phyloP scores from a whole-genome alignment of 2,113 vertebrate genomes.

The Engraulis encrasicolus region DNA sequence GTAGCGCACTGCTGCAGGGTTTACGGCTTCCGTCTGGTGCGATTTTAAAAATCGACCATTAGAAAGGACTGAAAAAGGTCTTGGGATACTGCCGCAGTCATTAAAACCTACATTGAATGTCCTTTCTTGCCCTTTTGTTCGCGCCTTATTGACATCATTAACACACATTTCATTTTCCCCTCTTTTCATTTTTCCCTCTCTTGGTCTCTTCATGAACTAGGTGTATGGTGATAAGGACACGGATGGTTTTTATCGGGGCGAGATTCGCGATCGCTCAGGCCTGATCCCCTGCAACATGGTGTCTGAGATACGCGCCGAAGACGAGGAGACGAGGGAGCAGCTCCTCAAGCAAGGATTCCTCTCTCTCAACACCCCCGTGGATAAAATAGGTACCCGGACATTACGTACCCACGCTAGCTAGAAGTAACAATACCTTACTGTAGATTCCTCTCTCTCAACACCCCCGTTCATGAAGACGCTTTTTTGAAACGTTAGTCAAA shows the following conservation, averaged over 20 bases:
- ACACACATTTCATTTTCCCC: too few species aligned
- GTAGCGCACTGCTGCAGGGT: not conserved
- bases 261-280: conserved; percentile 85
- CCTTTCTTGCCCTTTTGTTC: too few species aligned
- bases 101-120: not conserved
- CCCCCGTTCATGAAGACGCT: too few species aligned
- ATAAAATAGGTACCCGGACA: conserved; percentile 80
- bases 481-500: too few species aligned
- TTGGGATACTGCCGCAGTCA: not conserved
- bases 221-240: conserved; percentile 94
- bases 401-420: too few species aligned
- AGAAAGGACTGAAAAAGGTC: not conserved
- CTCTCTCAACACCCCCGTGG: conserved; percentile 90
- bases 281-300: conserved; percentile 98
- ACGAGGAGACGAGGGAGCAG: conserved; percentile 92
- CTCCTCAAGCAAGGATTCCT: conserved; percentile 95
- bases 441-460: too few species aligned
- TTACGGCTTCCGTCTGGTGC: not conserved
- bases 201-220: conserved; percentile 64
- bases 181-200: not conserved
- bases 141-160: too few species aligned
- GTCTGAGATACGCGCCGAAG: conserved; percentile 92
- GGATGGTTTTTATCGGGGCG: conserved; percentile 93
- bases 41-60: not conserved
- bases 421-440: too few species aligned